Evolutionary conservation across 2,113 vertebrate genomes (phyloP), one percentile per base, ranked within the genome.

Genomic region (Psittacara wagleri): DNA sequence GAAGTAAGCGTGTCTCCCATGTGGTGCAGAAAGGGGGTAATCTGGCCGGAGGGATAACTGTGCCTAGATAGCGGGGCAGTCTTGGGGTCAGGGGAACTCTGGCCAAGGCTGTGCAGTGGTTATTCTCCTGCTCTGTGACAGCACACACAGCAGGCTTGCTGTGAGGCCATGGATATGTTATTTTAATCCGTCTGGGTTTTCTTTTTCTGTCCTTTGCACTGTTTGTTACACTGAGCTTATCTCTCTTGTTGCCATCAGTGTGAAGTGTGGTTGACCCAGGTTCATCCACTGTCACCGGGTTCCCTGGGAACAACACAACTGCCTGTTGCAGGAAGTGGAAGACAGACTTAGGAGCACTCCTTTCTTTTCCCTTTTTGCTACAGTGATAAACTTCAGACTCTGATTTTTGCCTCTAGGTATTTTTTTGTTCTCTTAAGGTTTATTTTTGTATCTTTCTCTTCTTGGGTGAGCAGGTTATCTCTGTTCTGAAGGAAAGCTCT

Each of bases 41-140:
- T 74, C 31, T 54, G 59, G 25, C 27, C 57, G 10, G 77, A 75
- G 54, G 25, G 67, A 44, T 61, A 46, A 43, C 17, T 55, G 10
- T 70, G 10, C 31, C 22, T 76, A 7, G 70, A 10, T 2, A 44
- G n/a, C 18, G 79, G 35, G 6, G n/a, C 0, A 1, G 31, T 39
- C 27, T 35, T 0, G 0, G 68, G 29, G 46, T 29, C 7, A 22
- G 37, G 22, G 19, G 12, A 49, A 7, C 54, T 79, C 49, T 75
- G 48, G 31, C n/a, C 20, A 41, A 85, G 31, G 16, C 48, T 1
- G 1, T 61, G 18, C 17, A 19, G 4, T 64, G 49, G 33, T 68
- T 17, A 3, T 48, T 88, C 14, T 51, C 48, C 12, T 3, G 1
- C n/a, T 67, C n/a, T 54, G 31, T 89, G 74, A 44, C 28, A 91